Percentiles rank a stretch among this genome's conserved stretches.
Conservation (phyloP, 2,113 vertebrate genomes). For the Lepus americanus region DNA sequence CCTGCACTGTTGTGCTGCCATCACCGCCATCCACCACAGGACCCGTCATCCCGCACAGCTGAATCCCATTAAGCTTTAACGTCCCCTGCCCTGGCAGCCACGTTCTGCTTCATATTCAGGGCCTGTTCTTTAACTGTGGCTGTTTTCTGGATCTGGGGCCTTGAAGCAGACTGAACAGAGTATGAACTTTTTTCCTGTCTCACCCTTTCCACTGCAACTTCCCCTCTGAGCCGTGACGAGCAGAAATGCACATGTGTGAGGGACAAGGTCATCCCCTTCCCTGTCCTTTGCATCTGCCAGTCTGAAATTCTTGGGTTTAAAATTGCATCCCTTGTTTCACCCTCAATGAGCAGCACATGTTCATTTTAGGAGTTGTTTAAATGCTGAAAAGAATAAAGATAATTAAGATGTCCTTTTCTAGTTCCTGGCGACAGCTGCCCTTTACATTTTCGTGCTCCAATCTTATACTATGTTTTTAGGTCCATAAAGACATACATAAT, state of each 20-base stretch:
- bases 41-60: not conserved
- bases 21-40: not conserved
- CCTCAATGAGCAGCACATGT: not conserved
- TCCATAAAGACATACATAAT: not conserved
- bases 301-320: not conserved
- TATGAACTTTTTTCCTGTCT: not conserved
- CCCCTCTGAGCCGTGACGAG: accelerated
- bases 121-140: not conserved
- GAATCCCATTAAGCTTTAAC: too few species aligned
- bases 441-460: not conserved
- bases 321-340: not conserved
- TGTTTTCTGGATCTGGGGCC: not conserved
- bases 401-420: not conserved
- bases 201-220: not conserved
- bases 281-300: not conserved
- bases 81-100: accelerated
- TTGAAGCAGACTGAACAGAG: not conserved
- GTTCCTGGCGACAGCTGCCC: not conserved
- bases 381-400: not conserved
- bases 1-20: accelerated
- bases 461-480: not conserved
- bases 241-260: not conserved
- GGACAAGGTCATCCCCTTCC: not conserved
- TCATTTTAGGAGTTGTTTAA: not conserved
- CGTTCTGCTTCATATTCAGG: not conserved